phyloP scores from a whole-genome alignment of 2,797 vertebrate species.

The Catostomus latipinnis region DNA sequence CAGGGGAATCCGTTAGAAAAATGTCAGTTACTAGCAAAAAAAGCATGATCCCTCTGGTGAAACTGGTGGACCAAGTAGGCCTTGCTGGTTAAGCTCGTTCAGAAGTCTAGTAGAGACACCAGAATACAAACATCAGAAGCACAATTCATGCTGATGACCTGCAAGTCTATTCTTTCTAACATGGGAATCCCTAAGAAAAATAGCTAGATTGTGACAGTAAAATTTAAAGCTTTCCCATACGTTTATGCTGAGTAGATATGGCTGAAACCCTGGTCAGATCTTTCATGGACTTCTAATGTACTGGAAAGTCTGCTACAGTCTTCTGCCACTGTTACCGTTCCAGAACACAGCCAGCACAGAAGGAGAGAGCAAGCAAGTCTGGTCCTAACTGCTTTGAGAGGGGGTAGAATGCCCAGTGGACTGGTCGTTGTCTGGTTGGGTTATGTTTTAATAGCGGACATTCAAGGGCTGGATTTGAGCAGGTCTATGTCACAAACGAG shows the following conservation, averaged over 20 bases:
- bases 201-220: conserved; percentile 69
- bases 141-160: no score
- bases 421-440: conserved; percentile 86
- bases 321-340: conserved; percentile 77
- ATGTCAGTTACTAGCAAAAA: no score
- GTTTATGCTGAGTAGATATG: conserved; percentile 75
- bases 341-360: conserved; percentile 74
- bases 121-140: no score
- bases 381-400: conserved; percentile 19
- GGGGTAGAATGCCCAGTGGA: conserved; percentile 80
- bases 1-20: no score
- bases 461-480: conserved; percentile 85
- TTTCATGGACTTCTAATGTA: conserved; percentile 92
- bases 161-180: no score
- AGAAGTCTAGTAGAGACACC: no score
- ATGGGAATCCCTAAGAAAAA: conserved; percentile 75
- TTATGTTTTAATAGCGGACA: conserved; percentile 88
- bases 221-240: conserved; percentile 85
- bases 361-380: conserved; percentile 58
- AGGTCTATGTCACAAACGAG: conserved; percentile 85
- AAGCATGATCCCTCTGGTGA: no score
- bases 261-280: conserved; percentile 78
- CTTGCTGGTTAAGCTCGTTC: no score
- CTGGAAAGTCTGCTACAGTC: conserved; percentile 89
- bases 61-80: no score